These are phyloP conservation scores for Lepetodrilus schrolli DNA, from an alignment of 2,888 invertebrate genomes.

Conservation along the genomic window DNA sequence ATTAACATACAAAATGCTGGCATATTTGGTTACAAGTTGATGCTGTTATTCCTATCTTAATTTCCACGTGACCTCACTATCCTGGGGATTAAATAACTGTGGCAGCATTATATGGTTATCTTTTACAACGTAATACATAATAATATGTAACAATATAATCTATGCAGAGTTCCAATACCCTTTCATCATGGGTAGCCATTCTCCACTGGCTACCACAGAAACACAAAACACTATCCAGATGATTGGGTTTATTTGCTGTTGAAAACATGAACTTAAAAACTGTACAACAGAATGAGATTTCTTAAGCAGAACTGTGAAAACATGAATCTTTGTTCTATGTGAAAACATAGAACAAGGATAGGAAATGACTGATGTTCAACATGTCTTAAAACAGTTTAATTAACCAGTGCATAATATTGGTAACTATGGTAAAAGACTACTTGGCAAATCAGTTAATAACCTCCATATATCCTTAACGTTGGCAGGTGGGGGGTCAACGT, in stretches of 20 bases:
- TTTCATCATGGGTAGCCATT: too few relatives aligned
- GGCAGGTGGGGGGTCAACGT: too few relatives aligned
- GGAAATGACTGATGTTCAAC: not conserved
- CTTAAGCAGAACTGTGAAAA: not conserved
- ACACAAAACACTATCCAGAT: not conserved
- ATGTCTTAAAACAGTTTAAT: not conserved
- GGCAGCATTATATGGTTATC: too few relatives aligned
- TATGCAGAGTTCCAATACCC: too few relatives aligned
- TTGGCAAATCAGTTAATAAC: not conserved
- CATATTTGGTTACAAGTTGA: too few relatives aligned
- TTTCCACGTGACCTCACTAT: too few relatives aligned
- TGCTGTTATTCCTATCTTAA: too few relatives aligned
- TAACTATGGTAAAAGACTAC: not conserved
- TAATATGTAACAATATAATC: too few relatives aligned
- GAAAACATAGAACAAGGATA: not conserved
- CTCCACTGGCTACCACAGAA: too few relatives aligned
- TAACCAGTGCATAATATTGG: not conserved
- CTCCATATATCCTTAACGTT: not conserved
- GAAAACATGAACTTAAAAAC: conserved; percentile 24
- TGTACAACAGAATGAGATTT: conserved; percentile 16
- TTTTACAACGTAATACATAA: too few relatives aligned
- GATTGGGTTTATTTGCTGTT: conserved; percentile 22
- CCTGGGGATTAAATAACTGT: too few relatives aligned
- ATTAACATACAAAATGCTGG: too few relatives aligned
- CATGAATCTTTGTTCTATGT: not conserved